Evolutionary conservation across 2,113 vertebrate species (phyloP).

Genomic region (Epinephelus fuscoguttatus): DNA sequence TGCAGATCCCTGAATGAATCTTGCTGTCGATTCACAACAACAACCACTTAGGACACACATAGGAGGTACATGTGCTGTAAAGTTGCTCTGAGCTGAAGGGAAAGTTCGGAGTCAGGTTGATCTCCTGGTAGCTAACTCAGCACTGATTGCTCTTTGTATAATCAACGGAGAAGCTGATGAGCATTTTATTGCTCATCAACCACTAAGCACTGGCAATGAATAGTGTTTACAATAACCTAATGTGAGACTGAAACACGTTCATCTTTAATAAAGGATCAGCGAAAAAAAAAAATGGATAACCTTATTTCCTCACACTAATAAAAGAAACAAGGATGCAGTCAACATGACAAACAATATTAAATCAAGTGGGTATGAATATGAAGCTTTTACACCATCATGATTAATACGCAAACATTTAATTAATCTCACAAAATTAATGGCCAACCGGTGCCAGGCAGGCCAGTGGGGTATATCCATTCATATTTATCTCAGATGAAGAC

Average conservation of each 20-base stretch:
- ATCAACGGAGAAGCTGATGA: conserved; percentile 19
- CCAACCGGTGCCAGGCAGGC: not conserved
- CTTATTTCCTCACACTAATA: not conserved
- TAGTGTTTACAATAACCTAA: conserved; percentile 7
- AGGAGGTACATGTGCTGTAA: not conserved
- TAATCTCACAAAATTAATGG: not conserved
- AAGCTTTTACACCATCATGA: not conserved
- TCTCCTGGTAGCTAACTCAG: conserved; percentile 1
- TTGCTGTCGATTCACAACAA: not conserved
- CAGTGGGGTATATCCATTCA: not conserved
- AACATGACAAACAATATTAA: not conserved
- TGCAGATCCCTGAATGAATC: not conserved
- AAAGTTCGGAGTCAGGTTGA: not conserved
- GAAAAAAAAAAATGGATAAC: not conserved
- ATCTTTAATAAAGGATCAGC: conserved; percentile 22
- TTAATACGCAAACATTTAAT: not conserved
- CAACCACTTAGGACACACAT: not conserved
- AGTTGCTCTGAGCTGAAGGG: not conserved
- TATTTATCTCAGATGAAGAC: not conserved
- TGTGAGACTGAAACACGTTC: conserved; percentile 19
- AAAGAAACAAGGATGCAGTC: not conserved
- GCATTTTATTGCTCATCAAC: conserved; percentile 2
- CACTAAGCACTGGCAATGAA: not conserved
- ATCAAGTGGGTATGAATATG: conserved; percentile 5
- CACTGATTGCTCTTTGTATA: conserved; percentile 23